These are phyloP conservation scores for Deroptyus accipitrinus DNA, from an alignment of 2,113 vertebrate genomes.

Conservation along the genomic window DNA sequence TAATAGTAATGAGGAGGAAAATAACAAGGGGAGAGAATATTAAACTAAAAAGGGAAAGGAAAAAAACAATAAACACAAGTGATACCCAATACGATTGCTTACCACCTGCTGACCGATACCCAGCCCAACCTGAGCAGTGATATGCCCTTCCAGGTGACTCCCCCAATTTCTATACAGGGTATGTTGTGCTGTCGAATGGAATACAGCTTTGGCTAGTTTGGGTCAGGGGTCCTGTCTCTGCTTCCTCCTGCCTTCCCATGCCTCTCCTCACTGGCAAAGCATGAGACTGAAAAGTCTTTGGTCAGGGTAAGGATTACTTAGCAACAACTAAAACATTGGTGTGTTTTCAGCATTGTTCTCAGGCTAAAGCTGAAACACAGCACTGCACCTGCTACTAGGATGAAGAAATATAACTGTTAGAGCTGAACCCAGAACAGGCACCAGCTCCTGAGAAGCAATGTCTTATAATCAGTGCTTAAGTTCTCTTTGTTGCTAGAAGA, in stretches of 20 bases:
- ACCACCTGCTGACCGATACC: rapidly evolving
- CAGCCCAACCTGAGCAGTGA: not conserved
- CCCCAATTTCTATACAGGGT: not conserved
- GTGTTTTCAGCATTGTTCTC: not conserved
- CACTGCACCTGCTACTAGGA: not conserved
- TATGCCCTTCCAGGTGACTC: not conserved
- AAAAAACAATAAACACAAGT: not conserved
- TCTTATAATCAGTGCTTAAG: not conserved
- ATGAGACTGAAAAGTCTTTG: not conserved
- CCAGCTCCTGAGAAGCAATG: not conserved
- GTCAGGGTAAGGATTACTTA: not conserved
- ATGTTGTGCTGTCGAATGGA: not conserved
- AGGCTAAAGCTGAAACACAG: not conserved
- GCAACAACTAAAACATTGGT: not conserved
- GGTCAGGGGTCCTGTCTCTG: not conserved
- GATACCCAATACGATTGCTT: not conserved
- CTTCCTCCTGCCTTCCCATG: not conserved
- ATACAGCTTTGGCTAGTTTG: not conserved
- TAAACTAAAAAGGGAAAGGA: not conserved
- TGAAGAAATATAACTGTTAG: not conserved
- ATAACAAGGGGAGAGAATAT: not conserved
- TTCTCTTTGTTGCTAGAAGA: not conserved
- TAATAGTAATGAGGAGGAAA: not conserved
- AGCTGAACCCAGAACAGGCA: not conserved
- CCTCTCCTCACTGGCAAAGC: not conserved